Percentiles rank a stretch among this genome's conserved stretches.
Conservation (phyloP, 2,888 invertebrate genomes). For the Xestia c-nigrum region DNA sequence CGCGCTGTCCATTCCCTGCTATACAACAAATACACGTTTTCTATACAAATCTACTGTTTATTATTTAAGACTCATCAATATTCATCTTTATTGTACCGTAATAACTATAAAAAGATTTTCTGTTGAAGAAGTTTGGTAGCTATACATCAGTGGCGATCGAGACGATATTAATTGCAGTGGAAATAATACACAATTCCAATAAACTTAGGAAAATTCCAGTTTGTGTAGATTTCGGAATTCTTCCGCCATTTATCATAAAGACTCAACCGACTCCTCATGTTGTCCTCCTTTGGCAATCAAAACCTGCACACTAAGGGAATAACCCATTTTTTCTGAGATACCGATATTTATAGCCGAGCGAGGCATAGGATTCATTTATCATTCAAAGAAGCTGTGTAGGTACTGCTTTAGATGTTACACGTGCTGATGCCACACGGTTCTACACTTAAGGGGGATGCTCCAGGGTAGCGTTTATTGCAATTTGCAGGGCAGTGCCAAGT, state of each 20-base stretch:
- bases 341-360: neutral
- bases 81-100: constrained; percentile 7
- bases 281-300: neutral
- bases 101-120: constrained; percentile 8
- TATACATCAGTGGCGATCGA: neutral
- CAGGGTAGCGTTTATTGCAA: too few species aligned
- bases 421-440: neutral
- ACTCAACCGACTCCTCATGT: neutral
- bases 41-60: constrained; percentile 26
- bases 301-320: neutral
- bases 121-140: neutral
- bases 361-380: neutral
- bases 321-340: constrained; percentile 16
- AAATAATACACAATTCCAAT: neutral
- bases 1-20: constrained; percentile 86
- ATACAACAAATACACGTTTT: constrained; percentile 47
- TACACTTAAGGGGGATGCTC: neutral
- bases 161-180: neutral
- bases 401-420: neutral
- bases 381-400: neutral
- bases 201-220: constrained; percentile 2
- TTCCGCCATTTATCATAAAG: constrained; percentile 1
- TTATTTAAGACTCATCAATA: neutral
- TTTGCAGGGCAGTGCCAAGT: too few species aligned
- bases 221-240: neutral